These are phyloP conservation scores for Cotesia glomerata DNA, from an alignment of 1,140 invertebrate species.

Conservation along the genomic window DNA sequence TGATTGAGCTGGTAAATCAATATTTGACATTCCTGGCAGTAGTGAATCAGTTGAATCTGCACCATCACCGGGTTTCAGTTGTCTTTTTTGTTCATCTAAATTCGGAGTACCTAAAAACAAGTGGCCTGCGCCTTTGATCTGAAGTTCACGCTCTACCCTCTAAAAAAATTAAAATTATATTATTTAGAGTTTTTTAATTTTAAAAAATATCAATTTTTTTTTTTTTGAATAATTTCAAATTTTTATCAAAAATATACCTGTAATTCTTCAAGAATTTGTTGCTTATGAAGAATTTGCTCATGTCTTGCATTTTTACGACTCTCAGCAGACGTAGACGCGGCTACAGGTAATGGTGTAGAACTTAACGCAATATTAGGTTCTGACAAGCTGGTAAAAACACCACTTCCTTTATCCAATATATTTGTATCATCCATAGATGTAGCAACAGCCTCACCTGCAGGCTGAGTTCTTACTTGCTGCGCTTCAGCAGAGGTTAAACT, in stretches of 20 bases:
- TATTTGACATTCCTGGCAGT: conserved; percentile 52
- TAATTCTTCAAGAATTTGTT: conserved; percentile 80
- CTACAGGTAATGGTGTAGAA: conserved; percentile 38
- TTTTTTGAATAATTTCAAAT: neutral
- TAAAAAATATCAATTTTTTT: no score
- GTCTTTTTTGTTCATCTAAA: conserved; percentile 36
- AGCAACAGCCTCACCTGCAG: conserved; percentile 51
- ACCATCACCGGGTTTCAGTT: conserved; percentile 30
- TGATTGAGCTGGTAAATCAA: conserved; percentile 48
- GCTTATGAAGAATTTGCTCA: conserved; percentile 75
- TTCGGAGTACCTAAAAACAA: conserved; percentile 55
- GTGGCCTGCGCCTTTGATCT: conserved; percentile 68
- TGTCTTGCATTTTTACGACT: conserved; percentile 61
- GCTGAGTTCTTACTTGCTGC: conserved; percentile 63
- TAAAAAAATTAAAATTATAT: conserved; percentile 42
- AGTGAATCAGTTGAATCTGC: conserved; percentile 46
- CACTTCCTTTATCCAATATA: conserved; percentile 60
- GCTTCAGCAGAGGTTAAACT: conserved; percentile 66
- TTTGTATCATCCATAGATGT: conserved; percentile 58
- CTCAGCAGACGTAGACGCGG: conserved; percentile 38
- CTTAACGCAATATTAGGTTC: conserved; percentile 56
- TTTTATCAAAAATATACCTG: conserved; percentile 62
- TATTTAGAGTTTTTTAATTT: neutral
- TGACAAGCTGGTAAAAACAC: conserved; percentile 50
- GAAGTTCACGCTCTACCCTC: conserved; percentile 77